These are phyloP conservation scores for Muschampia staudingeri DNA, from an alignment of 2,888 invertebrate species.

Conservation along the genomic window DNA sequence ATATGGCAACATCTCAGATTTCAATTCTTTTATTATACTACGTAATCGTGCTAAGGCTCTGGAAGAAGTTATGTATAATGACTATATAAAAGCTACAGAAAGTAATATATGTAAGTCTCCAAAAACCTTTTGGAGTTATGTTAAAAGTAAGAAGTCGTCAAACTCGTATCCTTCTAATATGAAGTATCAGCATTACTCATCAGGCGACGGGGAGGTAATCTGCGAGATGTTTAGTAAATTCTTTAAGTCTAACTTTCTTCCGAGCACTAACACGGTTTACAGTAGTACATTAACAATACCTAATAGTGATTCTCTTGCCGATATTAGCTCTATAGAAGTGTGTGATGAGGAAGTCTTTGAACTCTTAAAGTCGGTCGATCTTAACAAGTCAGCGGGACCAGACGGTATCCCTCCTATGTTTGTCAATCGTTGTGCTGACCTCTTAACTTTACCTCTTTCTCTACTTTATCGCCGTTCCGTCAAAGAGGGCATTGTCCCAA, in stretches of 20 bases:
- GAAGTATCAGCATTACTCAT: not conserved
- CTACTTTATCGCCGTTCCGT: not conserved
- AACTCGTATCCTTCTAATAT: not conserved
- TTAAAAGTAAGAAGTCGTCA: not conserved
- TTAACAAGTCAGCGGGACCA: slow-evolving; percentile 10
- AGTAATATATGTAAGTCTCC: not conserved
- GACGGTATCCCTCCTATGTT: slow-evolving; percentile 20
- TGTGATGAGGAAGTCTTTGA: not conserved
- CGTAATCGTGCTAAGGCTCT: not conserved
- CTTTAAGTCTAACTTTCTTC: slow-evolving; percentile 2
- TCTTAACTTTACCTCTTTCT: not conserved
- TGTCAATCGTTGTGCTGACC: slow-evolving; percentile 1
- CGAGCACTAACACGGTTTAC: not conserved
- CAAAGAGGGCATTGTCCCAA: not conserved
- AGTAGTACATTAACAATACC: not conserved
- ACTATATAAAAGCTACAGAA: not conserved
- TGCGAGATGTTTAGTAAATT: slow-evolving; percentile 9
- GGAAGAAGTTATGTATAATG: not conserved
- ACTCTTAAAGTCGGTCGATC: not conserved
- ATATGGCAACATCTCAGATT: not conserved
- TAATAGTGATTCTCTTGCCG: not conserved
- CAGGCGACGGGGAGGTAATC: not conserved
- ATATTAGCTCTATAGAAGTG: not conserved
- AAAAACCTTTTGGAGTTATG: not conserved
- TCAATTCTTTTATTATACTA: not conserved